Evolutionary conservation across 2,888 invertebrate genomes (phyloP).

Genomic region (Hypsopygia costalis): DNA sequence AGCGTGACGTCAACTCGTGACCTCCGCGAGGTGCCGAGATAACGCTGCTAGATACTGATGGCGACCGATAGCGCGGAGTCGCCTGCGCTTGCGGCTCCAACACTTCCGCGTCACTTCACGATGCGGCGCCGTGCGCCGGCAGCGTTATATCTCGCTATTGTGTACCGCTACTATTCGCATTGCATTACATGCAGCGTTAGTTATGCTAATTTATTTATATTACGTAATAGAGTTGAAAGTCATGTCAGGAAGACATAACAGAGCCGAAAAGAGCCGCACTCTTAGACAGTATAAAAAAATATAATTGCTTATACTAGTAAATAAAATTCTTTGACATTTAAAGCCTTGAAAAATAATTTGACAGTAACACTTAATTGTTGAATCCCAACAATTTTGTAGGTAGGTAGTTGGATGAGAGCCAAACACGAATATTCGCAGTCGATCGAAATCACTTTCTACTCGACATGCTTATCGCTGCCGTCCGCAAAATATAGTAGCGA

Average conservation of each 20-base stretch:
- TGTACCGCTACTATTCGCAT: not conserved
- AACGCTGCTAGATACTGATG: slow-evolving; percentile 59
- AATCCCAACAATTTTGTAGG: slow-evolving; percentile 29
- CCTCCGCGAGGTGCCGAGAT: slow-evolving; percentile 76
- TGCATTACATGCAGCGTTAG: not conserved
- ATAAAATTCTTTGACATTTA: too few species aligned
- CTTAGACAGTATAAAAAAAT: too few species aligned
- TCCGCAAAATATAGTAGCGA: slow-evolving; percentile 57
- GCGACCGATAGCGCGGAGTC: slow-evolving; percentile 62
- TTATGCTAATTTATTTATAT: too few species aligned
- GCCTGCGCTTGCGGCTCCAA: slow-evolving; percentile 29
- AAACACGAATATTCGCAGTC: slow-evolving; percentile 35
- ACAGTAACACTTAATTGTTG: slow-evolving; percentile 16
- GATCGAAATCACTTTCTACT: slow-evolving; percentile 71
- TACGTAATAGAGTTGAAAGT: too few species aligned
- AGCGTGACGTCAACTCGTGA: slow-evolving; percentile 74
- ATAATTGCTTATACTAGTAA: too few species aligned
- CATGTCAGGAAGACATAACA: too few species aligned
- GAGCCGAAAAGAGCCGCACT: too few species aligned
- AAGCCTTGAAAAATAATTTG: too few species aligned
- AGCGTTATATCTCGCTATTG: not conserved
- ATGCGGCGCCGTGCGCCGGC: too few species aligned
- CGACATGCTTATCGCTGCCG: slow-evolving; percentile 52
- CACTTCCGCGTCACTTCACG: slow-evolving; percentile 22
- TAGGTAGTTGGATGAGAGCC: slow-evolving; percentile 51